A percentile compares a stretch with the other conserved stretches of the same genome.
Evolutionary conservation across 2,797 vertebrate genomes (phyloP).

Genomic region (Poecilia picta): DNA sequence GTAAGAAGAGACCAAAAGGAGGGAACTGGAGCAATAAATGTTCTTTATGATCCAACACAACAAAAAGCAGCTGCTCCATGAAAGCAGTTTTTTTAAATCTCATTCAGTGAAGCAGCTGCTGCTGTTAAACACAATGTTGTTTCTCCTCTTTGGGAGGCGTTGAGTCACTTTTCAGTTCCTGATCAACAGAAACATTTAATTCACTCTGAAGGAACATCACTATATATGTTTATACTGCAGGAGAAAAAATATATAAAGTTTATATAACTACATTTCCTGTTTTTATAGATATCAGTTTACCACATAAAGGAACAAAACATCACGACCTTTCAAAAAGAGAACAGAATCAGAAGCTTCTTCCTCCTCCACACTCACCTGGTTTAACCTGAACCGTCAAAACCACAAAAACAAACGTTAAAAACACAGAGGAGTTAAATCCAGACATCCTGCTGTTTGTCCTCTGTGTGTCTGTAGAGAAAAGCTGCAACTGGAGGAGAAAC

Average conservation of each 20-base stretch:
- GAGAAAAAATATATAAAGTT: too few relatives aligned
- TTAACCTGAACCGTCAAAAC: background rate
- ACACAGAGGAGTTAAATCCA: background rate
- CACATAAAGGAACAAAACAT: too few relatives aligned
- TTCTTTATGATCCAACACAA: background rate
- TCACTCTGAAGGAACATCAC: background rate
- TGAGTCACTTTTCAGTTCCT: background rate
- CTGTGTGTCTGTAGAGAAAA: background rate
- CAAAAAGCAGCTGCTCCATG: background rate
- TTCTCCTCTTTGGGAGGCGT: too few relatives aligned
- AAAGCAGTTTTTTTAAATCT: background rate
- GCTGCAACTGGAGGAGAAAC: background rate
- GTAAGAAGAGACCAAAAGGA: background rate
- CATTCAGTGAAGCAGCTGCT: background rate
- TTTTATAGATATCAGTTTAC: too few relatives aligned
- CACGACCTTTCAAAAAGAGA: background rate
- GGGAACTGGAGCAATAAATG: too few relatives aligned
- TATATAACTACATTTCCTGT: too few relatives aligned
- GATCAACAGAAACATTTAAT: background rate
- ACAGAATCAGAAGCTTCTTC: background rate
- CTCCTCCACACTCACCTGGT: background rate
- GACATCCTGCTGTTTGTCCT: background rate
- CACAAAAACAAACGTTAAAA: background rate
- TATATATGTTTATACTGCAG: background rate
- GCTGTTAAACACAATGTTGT: background rate